Evolutionary conservation across 2,113 vertebrate genomes (phyloP).

Genomic region (Psittacula cyanocephala): DNA sequence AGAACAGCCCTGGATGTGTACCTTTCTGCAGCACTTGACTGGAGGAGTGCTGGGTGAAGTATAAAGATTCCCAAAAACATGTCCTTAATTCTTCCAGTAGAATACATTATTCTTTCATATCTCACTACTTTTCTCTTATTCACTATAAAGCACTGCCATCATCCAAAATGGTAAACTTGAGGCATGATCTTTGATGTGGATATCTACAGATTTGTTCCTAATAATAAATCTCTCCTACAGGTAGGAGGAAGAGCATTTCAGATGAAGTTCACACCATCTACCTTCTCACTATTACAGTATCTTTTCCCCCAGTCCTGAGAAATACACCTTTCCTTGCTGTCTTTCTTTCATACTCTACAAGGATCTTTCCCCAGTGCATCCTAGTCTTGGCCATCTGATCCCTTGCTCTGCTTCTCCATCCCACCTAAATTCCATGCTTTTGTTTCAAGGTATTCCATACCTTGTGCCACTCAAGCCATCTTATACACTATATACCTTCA

Average conservation of each 20-base stretch:
- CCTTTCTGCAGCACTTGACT: not conserved
- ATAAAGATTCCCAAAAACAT: not conserved
- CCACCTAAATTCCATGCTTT: not conserved
- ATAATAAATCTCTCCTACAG: not conserved
- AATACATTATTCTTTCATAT: not conserved
- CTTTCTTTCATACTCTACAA: not conserved
- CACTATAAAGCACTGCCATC: not conserved
- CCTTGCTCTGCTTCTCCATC: not conserved
- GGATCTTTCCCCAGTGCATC: not conserved
- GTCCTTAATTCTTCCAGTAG: not conserved
- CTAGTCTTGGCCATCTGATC: not conserved
- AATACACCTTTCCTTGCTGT: not conserved
- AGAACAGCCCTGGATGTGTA: not conserved
- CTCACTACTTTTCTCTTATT: not conserved
- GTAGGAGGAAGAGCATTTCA: not conserved
- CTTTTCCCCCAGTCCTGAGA: not conserved
- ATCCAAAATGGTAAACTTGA: not conserved
- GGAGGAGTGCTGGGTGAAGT: not conserved
- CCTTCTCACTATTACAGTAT: not conserved
- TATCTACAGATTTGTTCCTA: not conserved
- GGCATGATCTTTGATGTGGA: not conserved
- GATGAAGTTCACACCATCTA: not conserved
- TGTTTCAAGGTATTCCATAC: not conserved
- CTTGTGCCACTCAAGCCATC: not conserved
- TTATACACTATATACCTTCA: not conserved